phyloP scores from a whole-genome alignment of 2,797 vertebrate species.

The Borostomias antarcticus region DNA sequence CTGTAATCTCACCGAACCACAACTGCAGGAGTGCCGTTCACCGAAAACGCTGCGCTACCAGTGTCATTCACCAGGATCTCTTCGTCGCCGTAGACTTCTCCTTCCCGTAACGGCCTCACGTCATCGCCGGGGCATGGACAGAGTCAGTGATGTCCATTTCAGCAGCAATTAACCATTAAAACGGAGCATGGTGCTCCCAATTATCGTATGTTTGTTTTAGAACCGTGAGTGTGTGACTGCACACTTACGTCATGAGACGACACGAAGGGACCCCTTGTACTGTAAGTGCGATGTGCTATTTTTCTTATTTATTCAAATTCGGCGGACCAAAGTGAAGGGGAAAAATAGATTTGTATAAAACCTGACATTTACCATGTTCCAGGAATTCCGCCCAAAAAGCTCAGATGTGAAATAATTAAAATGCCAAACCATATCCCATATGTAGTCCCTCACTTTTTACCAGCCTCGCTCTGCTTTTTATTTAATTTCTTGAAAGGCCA shows the following conservation, averaged over 20 bases:
- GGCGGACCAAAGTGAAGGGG: conserved; percentile 52
- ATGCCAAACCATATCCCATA: conserved; percentile 73
- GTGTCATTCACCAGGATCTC: not conserved
- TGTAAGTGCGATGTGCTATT: conserved; percentile 34
- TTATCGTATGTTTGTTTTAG: conserved; percentile 37
- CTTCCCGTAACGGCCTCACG: not conserved
- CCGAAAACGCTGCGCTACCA: no score
- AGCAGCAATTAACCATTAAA: conserved; percentile 17
- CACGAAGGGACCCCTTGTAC: conserved; percentile 37
- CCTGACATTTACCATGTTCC: conserved; percentile 75
- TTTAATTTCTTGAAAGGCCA: conserved; percentile 65
- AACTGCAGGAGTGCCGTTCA: not conserved
- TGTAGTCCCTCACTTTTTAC: conserved; percentile 65
- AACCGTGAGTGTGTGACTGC: conserved; percentile 21
- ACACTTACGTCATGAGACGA: conserved; percentile 27
- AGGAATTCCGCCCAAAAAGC: conserved; percentile 60
- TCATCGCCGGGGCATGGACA: not conserved
- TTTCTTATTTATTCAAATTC: conserved; percentile 47
- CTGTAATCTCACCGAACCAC: not conserved
- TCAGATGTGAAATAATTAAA: conserved; percentile 72
- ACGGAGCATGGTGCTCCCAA: conserved; percentile 2
- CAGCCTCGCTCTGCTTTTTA: conserved; percentile 65
- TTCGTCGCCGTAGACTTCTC: not conserved
- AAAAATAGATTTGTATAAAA: conserved; percentile 66
- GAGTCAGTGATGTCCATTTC: conserved; percentile 1